Evolutionary conservation across 2,888 invertebrate genomes (phyloP), one percentile per base, ranked within the genome.

Genomic region (Acanthoscelides obtectus): DNA sequence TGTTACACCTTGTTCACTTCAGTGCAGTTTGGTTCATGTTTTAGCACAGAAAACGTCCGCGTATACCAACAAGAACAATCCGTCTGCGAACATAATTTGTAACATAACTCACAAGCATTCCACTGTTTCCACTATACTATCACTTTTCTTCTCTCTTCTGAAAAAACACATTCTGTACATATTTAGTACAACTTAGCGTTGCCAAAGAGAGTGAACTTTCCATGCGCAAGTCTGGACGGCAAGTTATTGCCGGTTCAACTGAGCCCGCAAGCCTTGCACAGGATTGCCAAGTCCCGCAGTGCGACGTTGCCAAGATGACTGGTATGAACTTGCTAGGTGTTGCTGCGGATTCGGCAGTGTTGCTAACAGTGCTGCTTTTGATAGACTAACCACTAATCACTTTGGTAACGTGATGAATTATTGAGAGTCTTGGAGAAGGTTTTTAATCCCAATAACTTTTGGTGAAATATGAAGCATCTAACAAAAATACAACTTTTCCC

Each of bases 161-260:
- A 12, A 45, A n/a, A 45, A 45, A 45, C 45, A 45, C 45, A 45
- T 45, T 45, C 45, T 45, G 45, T 45, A 45, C 22, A 69, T 71
- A 77, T 78, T 70, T 81, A 85, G 85, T 85, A 79, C 76, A 79
- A 79, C 75, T 75, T 84, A 76, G 77, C 79, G 75, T 84, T 85
- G 82, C 85, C 86, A 25, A 83, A 84, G 81, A 83, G 85, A 77
- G 83, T 85, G 76, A 81, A 80, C 75, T 81, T 86, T 75, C 83
- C 84, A 72, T 83, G 82, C 75, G 81, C 82, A 69, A 80, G 83
- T 69, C 74, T 84, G 78, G 84, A 84, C 69, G 85, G 83, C 75
- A 82, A 81, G 70, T 81, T 81, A 72, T 80, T 85, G 75, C 84
- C 84, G 64, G 78, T 83, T 66, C 83, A 84, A 75, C 77, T 84